Conservation (phyloP, 64 coral and sea anemone genomes). For the Montipora sp. region DNA sequence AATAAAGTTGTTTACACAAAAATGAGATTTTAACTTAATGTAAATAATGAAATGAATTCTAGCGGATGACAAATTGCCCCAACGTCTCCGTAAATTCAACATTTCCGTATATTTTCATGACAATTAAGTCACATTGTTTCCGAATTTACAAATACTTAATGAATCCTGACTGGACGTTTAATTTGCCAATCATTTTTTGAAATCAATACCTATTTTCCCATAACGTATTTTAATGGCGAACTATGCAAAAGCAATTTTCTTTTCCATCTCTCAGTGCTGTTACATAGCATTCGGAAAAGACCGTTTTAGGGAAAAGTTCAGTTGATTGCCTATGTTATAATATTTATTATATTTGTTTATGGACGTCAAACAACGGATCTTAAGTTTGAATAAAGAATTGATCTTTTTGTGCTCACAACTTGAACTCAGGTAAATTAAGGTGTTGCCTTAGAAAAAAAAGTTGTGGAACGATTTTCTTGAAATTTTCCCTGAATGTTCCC, state of each 20-base stretch:
- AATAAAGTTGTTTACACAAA: slow-evolving; percentile 15
- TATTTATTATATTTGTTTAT: neutral
- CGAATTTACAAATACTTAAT: slow-evolving; percentile 41
- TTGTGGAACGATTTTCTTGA: too few species aligned
- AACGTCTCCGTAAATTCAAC: neutral
- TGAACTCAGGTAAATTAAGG: too few species aligned
- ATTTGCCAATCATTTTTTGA: neutral
- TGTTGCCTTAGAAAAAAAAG: too few species aligned
- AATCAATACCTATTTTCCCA: too few species aligned
- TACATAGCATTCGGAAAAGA: neutral
- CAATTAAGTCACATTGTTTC: neutral
- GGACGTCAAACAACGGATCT: neutral
- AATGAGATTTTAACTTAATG: neutral
- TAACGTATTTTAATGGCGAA: neutral
- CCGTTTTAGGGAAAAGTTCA: neutral
- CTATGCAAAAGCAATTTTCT: too few species aligned
- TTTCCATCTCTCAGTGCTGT: neutral
- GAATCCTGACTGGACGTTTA: slow-evolving; percentile 30
- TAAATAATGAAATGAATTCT: slow-evolving; percentile 20
- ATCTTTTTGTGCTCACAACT: too few species aligned
- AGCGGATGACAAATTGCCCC: neutral
- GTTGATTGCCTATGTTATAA: neutral
- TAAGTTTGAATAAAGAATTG: too few species aligned
- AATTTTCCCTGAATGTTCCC: too few species aligned
- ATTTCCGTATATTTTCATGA: neutral